Conservation (phyloP, 2,888 invertebrate genomes). For the Leucoma salicis region DNA sequence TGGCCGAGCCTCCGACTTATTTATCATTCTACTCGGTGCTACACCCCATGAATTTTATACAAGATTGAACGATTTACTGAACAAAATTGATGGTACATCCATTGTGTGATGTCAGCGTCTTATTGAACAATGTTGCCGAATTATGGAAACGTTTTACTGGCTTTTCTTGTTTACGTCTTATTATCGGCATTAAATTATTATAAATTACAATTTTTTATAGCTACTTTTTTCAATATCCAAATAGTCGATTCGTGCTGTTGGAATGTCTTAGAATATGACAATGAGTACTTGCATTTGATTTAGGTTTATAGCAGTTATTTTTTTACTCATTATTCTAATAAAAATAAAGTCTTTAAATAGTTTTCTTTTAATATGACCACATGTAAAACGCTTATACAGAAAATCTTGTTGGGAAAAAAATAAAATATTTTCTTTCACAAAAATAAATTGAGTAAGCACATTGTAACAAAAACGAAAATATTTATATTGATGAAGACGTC, state of each 20-base stretch:
- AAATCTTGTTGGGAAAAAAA: constrained; percentile 1
- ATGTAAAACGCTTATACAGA: constrained; percentile 1
- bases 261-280: too few species aligned
- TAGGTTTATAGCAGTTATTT: too few species aligned
- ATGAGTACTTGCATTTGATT: too few species aligned
- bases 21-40: constrained; percentile 79
- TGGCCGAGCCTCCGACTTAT: constrained; percentile 78
- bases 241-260: too few species aligned
- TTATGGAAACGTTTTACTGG: constrained; percentile 35
- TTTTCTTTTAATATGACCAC: background rate
- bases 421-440: constrained; percentile 9
- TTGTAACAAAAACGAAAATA: constrained; percentile 4
- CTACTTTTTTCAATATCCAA: too few species aligned
- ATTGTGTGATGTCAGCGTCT: constrained; percentile 70
- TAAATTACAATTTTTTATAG: too few species aligned
- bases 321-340: too few species aligned
- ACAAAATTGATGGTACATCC: constrained; percentile 80
- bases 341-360: background rate
- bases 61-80: constrained; percentile 81
- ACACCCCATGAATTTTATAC: constrained; percentile 82
- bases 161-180: constrained; percentile 12
- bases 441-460: constrained; percentile 7
- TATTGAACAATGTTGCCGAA: constrained; percentile 55
- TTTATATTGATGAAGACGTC: constrained; percentile 18
- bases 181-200: background rate